Conservation (phyloP, 2,797 vertebrate genomes). For the Leptatherina wallacei region DNA sequence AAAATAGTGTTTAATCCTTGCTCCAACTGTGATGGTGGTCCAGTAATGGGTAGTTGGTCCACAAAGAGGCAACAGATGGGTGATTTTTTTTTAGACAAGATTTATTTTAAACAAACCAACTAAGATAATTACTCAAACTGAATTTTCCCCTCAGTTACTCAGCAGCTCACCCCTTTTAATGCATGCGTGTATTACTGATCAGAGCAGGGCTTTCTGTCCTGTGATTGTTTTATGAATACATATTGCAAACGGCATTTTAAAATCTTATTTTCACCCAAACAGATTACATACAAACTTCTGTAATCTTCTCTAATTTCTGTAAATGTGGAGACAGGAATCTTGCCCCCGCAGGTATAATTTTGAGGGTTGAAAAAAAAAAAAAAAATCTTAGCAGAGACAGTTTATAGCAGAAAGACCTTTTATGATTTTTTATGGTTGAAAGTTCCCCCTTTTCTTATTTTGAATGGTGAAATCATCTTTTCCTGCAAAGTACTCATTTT, state of each 20-base stretch:
- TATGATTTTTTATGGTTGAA: neutral
- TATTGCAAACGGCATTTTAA: constrained; percentile 15
- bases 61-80: neutral
- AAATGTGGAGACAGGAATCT: too few relatives aligned
- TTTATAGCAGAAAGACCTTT: neutral
- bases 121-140: neutral
- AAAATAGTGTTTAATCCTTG: neutral
- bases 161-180: neutral
- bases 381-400: constrained; percentile 13
- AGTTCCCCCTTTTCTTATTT: constrained; percentile 6
- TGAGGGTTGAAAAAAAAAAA: too few relatives aligned
- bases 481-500: neutral
- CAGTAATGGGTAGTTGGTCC: neutral
- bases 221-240: neutral
- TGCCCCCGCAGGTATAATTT: too few relatives aligned
- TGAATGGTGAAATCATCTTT: neutral
- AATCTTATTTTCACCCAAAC: constrained; percentile 21
- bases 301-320: too few relatives aligned
- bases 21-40: neutral
- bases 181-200: constrained; percentile 18
- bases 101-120: too few relatives aligned
- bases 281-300: too few relatives aligned
- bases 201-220: constrained; percentile 12
- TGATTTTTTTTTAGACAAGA: neutral
- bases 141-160: neutral